Conservation (phyloP, 1,140 invertebrate species). For the Xylocopa sonorina region DNA sequence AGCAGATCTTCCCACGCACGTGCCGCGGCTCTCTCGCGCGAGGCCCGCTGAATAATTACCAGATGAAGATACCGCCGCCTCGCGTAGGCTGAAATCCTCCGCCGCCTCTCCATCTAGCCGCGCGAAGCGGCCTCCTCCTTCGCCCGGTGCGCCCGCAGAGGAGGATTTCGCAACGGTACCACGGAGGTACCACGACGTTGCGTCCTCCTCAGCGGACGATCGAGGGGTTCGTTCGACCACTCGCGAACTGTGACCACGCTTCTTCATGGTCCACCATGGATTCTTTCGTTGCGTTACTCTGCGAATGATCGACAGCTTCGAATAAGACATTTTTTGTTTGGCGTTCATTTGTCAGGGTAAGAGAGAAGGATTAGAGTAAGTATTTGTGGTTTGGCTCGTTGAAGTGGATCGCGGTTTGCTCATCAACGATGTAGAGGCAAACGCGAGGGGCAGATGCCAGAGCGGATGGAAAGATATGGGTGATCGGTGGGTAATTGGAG, state of each 20-base stretch:
- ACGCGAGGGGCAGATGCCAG: background rate
- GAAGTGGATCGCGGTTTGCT: too few species aligned
- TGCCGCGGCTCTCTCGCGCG: slow-evolving; percentile 67
- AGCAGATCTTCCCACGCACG: slow-evolving; percentile 78
- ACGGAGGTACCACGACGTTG: slow-evolving; percentile 11
- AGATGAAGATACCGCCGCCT: slow-evolving; percentile 77
- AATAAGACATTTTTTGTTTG: too few species aligned
- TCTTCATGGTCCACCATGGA: too few species aligned
- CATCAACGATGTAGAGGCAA: too few species aligned
- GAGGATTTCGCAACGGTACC: slow-evolving; percentile 63
- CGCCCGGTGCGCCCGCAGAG: background rate
- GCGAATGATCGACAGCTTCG: slow-evolving; percentile 30
- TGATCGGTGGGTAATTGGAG: background rate
- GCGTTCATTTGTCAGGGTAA: too few species aligned
- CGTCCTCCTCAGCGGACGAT: slow-evolving; percentile 18
- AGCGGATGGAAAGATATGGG: background rate
- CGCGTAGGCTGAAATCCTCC: slow-evolving; percentile 72
- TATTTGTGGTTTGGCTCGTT: too few species aligned
- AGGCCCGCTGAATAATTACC: slow-evolving; percentile 75
- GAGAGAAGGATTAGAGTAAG: too few species aligned
- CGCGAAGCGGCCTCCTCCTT: too few species aligned
- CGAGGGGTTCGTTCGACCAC: too few species aligned
- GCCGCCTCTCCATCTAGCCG: slow-evolving; percentile 32
- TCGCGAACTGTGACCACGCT: too few species aligned
- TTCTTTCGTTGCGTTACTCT: slow-evolving; percentile 13